Conservation (phyloP, 2,888 invertebrate genomes). For the Phengaris arion region DNA sequence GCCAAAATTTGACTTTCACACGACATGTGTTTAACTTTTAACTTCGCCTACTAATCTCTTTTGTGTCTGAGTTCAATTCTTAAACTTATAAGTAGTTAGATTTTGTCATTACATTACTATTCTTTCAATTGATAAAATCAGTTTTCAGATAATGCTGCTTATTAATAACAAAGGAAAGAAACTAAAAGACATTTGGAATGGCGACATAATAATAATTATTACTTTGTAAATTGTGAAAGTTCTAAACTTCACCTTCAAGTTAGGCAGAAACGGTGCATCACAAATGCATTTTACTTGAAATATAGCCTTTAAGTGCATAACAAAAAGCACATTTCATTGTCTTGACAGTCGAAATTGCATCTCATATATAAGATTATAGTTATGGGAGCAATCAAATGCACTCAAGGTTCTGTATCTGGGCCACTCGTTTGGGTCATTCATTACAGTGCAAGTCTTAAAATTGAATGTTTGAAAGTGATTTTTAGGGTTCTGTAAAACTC, state of each 20-base stretch:
- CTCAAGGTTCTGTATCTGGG: constrained; percentile 44
- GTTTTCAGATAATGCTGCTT: too few species aligned
- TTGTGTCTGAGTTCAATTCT: not conserved
- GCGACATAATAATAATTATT: not conserved
- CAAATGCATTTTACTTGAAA: not conserved
- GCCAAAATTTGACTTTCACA: constrained; percentile 37
- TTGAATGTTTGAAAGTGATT: constrained; percentile 36
- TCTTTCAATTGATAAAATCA: too few species aligned
- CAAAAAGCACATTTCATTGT: constrained; percentile 29
- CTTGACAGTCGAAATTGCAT: constrained; percentile 17
- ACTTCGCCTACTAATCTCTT: constrained; percentile 2
- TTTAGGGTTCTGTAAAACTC: not conserved
- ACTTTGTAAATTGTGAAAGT: not conserved
- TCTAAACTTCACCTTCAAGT: not conserved
- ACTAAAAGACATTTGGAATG: too few species aligned
- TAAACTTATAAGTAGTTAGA: not conserved
- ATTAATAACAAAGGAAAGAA: too few species aligned
- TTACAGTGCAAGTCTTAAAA: constrained; percentile 50
- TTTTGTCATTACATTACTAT: not conserved
- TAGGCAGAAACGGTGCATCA: not conserved
- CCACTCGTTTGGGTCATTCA: constrained; percentile 61
- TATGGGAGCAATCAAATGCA: constrained; percentile 44
- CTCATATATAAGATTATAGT: constrained; percentile 44
- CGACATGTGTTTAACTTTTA: constrained; percentile 7
- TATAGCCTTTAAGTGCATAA: constrained; percentile 2